A percentile compares a stretch with the other conserved stretches of the same genome.
These are phyloP conservation scores for Brachyrhaphis roseni DNA, from an alignment of 2,797 vertebrate species.

Conservation along the genomic window DNA sequence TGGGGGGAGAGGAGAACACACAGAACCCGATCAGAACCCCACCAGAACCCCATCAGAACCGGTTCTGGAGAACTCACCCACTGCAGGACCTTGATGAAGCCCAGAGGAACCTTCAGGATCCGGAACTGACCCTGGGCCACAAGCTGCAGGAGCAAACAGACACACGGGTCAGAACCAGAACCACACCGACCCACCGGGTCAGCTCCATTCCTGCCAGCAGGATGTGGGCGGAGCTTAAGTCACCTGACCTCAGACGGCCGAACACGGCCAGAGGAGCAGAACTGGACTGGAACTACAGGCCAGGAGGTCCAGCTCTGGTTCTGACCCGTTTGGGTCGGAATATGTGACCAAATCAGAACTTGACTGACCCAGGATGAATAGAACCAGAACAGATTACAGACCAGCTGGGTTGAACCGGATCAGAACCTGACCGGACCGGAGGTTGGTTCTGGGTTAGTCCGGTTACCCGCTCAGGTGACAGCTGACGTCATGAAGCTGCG, in stretches of 20 bases:
- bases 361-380: not conserved
- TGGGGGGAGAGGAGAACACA: conserved; percentile 40
- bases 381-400: not conserved
- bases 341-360: not conserved
- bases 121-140: conserved; percentile 90
- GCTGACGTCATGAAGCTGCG: not conserved
- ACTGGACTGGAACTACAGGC: not conserved
- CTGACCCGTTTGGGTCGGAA: not conserved
- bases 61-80: conserved; percentile 84
- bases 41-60: not conserved
- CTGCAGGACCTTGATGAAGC: conserved; percentile 89
- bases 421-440: not conserved
- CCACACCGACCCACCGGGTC: not conserved
- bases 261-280: not conserved
- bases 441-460: no score
- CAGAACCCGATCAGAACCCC: not conserved
- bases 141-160: conserved; percentile 74
- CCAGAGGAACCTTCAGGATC: conserved; percentile 88
- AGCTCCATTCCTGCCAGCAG: not conserved
- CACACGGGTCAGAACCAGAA: conserved; percentile 1
- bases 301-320: not conserved
- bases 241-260: not conserved
- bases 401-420: not conserved
- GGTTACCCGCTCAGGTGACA: not conserved
- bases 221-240: not conserved